Conservation (phyloP, 2,797 vertebrate species). For the Etheostoma perlongum region DNA sequence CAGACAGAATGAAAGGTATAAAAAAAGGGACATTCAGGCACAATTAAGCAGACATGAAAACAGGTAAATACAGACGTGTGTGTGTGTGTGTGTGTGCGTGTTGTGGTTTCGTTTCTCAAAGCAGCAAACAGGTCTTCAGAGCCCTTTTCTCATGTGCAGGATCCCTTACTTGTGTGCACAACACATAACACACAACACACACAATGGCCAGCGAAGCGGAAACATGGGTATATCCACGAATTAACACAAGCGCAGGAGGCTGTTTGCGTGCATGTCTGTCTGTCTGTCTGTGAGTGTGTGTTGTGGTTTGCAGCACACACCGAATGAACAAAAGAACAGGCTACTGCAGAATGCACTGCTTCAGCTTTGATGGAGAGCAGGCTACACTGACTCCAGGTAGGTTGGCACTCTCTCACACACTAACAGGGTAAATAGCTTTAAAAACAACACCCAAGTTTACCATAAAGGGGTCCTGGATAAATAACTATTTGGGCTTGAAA, state of each 20-base stretch:
- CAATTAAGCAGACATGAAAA: conserved; percentile 16
- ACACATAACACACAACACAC: conserved; percentile 27
- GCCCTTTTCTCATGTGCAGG: conserved; percentile 27
- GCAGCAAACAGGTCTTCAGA: conserved; percentile 47
- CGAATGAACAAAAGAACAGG: conserved; percentile 70
- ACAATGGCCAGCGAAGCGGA: conserved; percentile 34
- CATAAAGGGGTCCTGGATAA: background rate
- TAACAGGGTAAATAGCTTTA: background rate
- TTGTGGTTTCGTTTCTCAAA: conserved; percentile 33
- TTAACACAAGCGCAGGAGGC: conserved; percentile 28
- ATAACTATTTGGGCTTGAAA: background rate
- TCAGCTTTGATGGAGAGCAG: conserved; percentile 28
- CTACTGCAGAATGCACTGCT: conserved; percentile 45
- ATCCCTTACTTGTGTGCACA: conserved; percentile 31
- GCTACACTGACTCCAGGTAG: conserved; percentile 52
- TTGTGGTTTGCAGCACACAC: conserved; percentile 48
- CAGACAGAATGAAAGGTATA: background rate
- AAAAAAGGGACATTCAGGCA: conserved; percentile 7
- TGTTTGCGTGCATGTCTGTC: conserved; percentile 1
- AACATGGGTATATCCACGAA: conserved; percentile 47
- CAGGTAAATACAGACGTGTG: conserved; percentile 24
- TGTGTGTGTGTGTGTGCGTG: conserved; percentile 6
- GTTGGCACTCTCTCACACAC: background rate
- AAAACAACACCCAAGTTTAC: conserved; percentile 1
- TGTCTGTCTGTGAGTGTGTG: background rate